Evolutionary conservation across 1,140 invertebrate genomes (phyloP).

Genomic region (Camponotus pennsylvanicus): DNA sequence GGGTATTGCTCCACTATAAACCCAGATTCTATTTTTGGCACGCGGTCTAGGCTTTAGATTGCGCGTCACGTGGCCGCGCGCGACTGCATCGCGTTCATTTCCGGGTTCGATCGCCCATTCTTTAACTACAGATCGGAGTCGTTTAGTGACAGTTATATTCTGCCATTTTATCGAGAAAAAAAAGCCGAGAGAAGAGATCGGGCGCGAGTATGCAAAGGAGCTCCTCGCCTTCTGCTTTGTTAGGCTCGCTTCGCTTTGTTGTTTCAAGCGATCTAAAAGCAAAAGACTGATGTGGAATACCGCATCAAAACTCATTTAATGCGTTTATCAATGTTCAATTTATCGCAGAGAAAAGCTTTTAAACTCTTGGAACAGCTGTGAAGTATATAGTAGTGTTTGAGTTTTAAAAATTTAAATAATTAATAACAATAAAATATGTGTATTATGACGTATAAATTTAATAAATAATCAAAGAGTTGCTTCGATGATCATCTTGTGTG

Average conservation of each 20-base stretch:
- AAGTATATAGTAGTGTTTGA: background rate
- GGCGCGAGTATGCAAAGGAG: background rate
- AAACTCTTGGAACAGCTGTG: background rate
- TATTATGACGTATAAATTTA: conserved; percentile 2
- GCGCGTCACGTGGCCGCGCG: conserved; percentile 3
- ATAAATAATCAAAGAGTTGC: background rate
- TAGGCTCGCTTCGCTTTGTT: conserved; percentile 6
- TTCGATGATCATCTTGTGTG: too few species aligned
- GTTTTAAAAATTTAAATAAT: background rate
- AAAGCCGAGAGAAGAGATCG: background rate
- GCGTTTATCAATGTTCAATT: background rate
- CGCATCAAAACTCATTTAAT: conserved; percentile 4
- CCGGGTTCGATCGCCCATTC: conserved; percentile 14
- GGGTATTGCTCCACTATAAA: conserved; percentile 74
- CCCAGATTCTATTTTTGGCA: conserved; percentile 74
- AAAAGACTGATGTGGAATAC: background rate
- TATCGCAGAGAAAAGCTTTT: background rate
- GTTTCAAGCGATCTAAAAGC: conserved; percentile 4
- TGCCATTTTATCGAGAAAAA: background rate
- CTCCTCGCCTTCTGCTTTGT: background rate
- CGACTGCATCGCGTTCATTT: background rate
- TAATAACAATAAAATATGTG: background rate
- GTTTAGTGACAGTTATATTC: background rate
- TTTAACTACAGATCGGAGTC: background rate
- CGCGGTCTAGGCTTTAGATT: conserved; percentile 43